Percentiles rank a stretch among this genome's conserved stretches.
These are phyloP conservation scores for Pangasius macronema DNA, from an alignment of 2,797 vertebrate genomes.

Conservation along the genomic window DNA sequence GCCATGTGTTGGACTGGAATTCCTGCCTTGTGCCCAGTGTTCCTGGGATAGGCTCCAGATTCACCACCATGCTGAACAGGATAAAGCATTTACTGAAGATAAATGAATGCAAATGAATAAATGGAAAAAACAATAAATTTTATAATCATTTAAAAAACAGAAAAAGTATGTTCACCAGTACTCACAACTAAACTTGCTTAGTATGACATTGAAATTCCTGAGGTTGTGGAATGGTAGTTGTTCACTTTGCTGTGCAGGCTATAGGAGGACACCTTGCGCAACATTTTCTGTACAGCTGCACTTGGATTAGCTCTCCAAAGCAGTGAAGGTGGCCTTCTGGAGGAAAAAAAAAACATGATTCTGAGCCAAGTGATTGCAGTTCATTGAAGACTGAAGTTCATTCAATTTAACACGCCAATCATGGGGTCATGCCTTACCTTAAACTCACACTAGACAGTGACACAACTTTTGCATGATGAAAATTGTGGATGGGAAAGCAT, in stretches of 20 bases:
- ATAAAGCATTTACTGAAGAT: neutral
- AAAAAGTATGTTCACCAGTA: neutral
- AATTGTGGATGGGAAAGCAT: neutral
- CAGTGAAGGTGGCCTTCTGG: neutral
- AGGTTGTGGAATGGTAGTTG: neutral
- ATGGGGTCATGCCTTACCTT: neutral
- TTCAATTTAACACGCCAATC: neutral
- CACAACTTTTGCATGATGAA: neutral
- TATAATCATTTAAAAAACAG: neutral
- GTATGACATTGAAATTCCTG: neutral
- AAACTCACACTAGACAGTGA: neutral
- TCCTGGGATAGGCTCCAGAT: neutral
- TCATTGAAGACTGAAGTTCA: neutral
- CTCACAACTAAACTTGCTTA: neutral
- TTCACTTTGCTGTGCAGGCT: neutral
- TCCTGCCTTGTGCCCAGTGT: neutral
- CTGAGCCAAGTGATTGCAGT: neutral
- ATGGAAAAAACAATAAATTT: neutral
- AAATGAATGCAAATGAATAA: neutral
- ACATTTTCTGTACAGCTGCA: neutral
- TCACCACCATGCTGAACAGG: neutral
- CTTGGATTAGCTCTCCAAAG: neutral
- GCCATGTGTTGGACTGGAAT: neutral
- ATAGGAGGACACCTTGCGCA: neutral
- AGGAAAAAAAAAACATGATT: neutral